Base-by-base conservation (phyloP, 2,888 invertebrate genomes). In the Sturmia bella region DNA sequence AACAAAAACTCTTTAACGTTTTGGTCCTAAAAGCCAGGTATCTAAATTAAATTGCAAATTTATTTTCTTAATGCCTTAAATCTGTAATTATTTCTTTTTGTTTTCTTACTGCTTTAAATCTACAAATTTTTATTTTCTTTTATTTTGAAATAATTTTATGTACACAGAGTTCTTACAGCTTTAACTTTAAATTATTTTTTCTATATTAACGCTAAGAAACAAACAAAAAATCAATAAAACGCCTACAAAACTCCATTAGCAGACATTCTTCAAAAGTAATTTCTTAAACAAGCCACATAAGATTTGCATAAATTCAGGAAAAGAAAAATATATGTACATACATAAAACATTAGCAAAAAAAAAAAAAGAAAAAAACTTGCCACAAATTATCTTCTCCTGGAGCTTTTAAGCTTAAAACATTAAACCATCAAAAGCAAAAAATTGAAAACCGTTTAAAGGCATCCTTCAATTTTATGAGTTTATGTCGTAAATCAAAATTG, bases 401-500 rank as follows among this genome's bases (percentile, higher is more conserved):
- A n/a, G n/a, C n/a, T n/a, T n/a, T n/a, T n/a, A n/a, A n/a, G n/a
- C n/a, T n/a, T n/a, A n/a, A n/a, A n/a, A n/a, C n/a, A n/a, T n/a
- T n/a, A n/a, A n/a, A n/a, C n/a, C 43, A 19, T 5, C 0, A 43
- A 6, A 37, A 13, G 15, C 6, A n/a, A 24, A 59, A 63, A 45
- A 56, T 17, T 37, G 39, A 50, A 69, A 48, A 78, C 41, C 56
- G 68, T 69, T 81, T 81, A 73, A 73, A 81, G 81, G 81, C 73
- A 81, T 81, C n/a, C n/a, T n/a, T n/a, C n/a, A n/a, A n/a, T n/a
- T 81, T 77, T 74, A 57, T 63, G 77, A 73, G 56, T 77, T 77
- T 57, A 73, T 69, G 73, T 69, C 74, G 72, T 81, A 73, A 74
- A 77, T 81, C 81, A 81, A 73, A 73, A 74, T 81, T 76, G 72